Percentiles rank a stretch among this genome's conserved stretches.
phyloP scores from a whole-genome alignment of 2,797 vertebrate species.

The Furcifer pardalis region DNA sequence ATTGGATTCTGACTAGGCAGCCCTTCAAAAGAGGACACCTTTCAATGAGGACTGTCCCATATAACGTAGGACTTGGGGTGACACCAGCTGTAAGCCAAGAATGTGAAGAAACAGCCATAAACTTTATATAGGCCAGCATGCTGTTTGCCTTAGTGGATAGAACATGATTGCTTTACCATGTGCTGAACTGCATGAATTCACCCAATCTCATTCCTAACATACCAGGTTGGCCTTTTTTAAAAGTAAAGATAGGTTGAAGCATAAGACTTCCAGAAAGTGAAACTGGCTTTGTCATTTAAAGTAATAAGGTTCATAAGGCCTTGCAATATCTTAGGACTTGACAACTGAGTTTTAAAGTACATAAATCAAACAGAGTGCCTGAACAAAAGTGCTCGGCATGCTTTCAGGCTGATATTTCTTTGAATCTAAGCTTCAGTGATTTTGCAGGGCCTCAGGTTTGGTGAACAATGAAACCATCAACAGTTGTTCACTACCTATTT shows the following conservation, averaged over 20 bases:
- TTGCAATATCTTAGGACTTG: background rate
- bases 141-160: background rate
- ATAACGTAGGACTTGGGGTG: background rate
- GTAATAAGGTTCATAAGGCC: background rate
- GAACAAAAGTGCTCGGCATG: background rate
- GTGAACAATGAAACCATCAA: background rate
- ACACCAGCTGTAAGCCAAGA: background rate
- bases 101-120: background rate
- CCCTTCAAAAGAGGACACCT: background rate
- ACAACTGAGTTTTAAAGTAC: background rate
- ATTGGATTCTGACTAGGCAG: background rate
- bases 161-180: background rate
- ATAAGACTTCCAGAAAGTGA: constrained; percentile 1
- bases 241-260: background rate
- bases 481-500: background rate
- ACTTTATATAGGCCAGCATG: background rate
- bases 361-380: background rate
- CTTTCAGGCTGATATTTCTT: background rate
- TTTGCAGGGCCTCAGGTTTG: background rate
- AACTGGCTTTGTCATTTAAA: background rate
- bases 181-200: background rate
- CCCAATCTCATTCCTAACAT: constrained; percentile 3
- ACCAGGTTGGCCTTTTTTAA: constrained; percentile 7
- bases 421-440: background rate
- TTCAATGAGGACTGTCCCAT: background rate